These are phyloP conservation scores for Diorhabda sublineata DNA, from an alignment of 1,140 invertebrate genomes.

Conservation along the genomic window DNA sequence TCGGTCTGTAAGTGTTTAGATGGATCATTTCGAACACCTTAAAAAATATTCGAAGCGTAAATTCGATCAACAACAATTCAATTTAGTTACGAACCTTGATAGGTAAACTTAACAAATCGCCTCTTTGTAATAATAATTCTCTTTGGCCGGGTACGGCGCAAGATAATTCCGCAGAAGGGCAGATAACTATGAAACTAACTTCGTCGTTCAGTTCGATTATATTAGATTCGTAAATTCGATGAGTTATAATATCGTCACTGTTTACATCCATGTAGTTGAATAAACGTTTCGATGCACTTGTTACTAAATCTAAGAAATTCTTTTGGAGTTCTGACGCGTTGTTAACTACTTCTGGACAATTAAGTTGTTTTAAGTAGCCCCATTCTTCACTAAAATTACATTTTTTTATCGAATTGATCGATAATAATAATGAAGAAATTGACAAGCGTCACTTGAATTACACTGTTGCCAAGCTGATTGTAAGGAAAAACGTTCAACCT, in stretches of 20 bases:
- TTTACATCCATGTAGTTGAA: conserved; percentile 77
- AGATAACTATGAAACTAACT: conserved; percentile 84
- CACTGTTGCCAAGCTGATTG: too few relatives aligned
- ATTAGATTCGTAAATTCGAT: conserved; percentile 85
- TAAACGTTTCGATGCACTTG: conserved; percentile 64
- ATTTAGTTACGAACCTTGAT: conserved; percentile 58
- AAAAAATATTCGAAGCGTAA: conserved; percentile 4
- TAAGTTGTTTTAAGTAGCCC: conserved; percentile 68
- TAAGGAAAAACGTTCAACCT: too few relatives aligned
- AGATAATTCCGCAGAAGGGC: conserved; percentile 84
- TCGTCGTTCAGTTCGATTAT: conserved; percentile 85
- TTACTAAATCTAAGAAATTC: conserved; percentile 71
- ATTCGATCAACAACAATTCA: neutral
- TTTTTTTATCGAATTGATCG: too few relatives aligned
- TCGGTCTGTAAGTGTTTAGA: conserved; percentile 82
- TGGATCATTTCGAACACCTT: conserved; percentile 89
- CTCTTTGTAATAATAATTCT: conserved; percentile 72
- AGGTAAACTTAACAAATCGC: conserved; percentile 78
- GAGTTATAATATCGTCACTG: conserved; percentile 60
- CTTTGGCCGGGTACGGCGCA: conserved; percentile 86
- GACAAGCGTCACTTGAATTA: too few relatives aligned
- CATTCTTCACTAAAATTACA: conserved; percentile 76
- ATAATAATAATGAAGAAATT: too few relatives aligned
- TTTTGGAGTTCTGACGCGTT: conserved; percentile 67
- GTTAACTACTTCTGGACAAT: conserved; percentile 47